Evolutionary conservation across 2,797 vertebrate species (phyloP).

Genomic region (Rhynchotus rufescens): DNA sequence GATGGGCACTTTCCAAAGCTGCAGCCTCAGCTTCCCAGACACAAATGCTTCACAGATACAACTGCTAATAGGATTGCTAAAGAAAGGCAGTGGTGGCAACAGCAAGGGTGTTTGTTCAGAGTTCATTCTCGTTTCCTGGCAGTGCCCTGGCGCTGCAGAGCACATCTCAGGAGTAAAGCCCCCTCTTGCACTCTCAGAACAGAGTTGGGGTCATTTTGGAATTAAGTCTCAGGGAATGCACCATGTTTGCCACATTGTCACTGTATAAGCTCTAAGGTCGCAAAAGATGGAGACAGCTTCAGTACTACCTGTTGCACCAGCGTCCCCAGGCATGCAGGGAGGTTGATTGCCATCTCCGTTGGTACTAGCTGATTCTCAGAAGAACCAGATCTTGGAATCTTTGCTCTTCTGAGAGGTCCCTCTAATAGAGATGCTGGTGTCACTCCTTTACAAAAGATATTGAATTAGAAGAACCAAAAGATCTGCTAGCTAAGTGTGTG

Average conservation of each 20-base stretch:
- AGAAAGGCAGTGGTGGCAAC: neutral
- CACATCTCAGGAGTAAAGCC: neutral
- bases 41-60: neutral
- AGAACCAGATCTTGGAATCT: neutral
- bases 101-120: neutral
- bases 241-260: neutral
- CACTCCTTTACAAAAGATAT: neutral
- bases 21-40: neutral
- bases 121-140: neutral
- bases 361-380: neutral
- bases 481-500: neutral
- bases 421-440: neutral
- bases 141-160: neutral
- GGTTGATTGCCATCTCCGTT: neutral
- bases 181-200: neutral
- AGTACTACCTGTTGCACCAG: neutral
- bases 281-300: neutral
- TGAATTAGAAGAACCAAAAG: neutral
- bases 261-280: neutral
- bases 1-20: conserved; percentile 15
- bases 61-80: neutral
- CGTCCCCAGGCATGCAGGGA: neutral
- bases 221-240: neutral
- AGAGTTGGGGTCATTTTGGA: neutral
- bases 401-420: neutral